Evolutionary conservation across 1,140 invertebrate species (phyloP).

Genomic region (Tetragnatha versicolor): DNA sequence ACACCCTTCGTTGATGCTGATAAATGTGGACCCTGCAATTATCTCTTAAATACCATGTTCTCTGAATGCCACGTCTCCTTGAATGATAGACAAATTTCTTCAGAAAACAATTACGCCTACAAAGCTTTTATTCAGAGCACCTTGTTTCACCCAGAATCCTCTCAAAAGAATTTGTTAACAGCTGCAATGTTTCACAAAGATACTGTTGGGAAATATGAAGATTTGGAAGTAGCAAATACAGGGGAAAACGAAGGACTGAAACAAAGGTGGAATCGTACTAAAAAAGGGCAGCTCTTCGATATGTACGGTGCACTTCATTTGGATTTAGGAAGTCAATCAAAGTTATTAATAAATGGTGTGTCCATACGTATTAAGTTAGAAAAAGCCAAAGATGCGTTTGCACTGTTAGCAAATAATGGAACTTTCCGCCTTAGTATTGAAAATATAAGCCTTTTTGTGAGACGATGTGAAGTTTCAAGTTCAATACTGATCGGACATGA

Average conservation of each 20-base stretch:
- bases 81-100: not conserved
- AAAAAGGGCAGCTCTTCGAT: not conserved
- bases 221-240: not conserved
- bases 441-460: too few species aligned
- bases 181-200: not conserved
- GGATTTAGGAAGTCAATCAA: not conserved
- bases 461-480: not conserved
- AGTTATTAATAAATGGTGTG: not conserved
- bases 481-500: not conserved
- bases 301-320: not conserved
- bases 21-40: not conserved
- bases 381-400: not conserved
- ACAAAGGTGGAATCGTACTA: not conserved
- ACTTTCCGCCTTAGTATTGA: too few species aligned
- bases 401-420: not conserved
- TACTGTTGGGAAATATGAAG: not conserved
- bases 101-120: not conserved
- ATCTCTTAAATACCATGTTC: conserved; percentile 3
- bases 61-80: not conserved
- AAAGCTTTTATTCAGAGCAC: not conserved
- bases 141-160: not conserved
- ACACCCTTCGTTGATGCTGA: not conserved
- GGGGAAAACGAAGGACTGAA: not conserved
- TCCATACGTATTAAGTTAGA: not conserved
- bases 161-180: not conserved